Base-by-base conservation (phyloP, 1,140 invertebrate genomes). In the Drosophila kohkoa region DNA sequence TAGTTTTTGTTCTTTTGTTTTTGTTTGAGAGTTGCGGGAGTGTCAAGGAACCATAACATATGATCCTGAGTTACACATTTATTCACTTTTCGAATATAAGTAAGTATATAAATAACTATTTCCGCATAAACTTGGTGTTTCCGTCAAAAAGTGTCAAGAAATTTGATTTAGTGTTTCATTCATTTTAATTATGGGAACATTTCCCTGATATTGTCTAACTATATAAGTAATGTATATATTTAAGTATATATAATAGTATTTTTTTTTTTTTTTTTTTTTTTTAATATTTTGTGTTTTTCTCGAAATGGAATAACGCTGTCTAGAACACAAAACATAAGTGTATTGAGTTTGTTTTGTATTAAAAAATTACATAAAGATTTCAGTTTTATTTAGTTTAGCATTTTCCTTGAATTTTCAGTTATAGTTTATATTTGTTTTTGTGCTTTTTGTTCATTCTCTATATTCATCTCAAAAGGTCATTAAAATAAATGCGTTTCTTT, bases 181-280 rank as follows among this genome's bases (percentile, higher is more conserved):
- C 13, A 41, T 25, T 73, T 58, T 54, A 65, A 30, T 49, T 76
- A 72, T 81, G 82, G 87, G 87, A 90, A 90, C 77, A 73, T 55
- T 90, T 90, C 87, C 87, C 88, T 65, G 32, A 91, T 90, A 90
- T 90, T 90, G 87, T 90, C 87, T 90, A 90, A 88, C 82, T 87
- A 90, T 78, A 59, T 90, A 75, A 76, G 72, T 81, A 76, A 77
- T 55, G 66, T 69, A 35, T 77, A 79, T 59, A 58, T 67, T 62
- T 43, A 41, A 52, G n/a, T 41, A 64, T 35, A 58, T 74, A 60
- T 71, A 70, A 57, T 57, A 35, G n/a, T 16, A 38, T 13, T 13
- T 45, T 32, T 35, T 59, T 48, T 45, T 13, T 13, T 45, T 32
- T 35, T 59, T 48, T 45, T 45, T 48, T 41, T 30, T 64, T 57